phyloP scores from a whole-genome alignment of 2,888 invertebrate species.

The Morpho deidamia region DNA sequence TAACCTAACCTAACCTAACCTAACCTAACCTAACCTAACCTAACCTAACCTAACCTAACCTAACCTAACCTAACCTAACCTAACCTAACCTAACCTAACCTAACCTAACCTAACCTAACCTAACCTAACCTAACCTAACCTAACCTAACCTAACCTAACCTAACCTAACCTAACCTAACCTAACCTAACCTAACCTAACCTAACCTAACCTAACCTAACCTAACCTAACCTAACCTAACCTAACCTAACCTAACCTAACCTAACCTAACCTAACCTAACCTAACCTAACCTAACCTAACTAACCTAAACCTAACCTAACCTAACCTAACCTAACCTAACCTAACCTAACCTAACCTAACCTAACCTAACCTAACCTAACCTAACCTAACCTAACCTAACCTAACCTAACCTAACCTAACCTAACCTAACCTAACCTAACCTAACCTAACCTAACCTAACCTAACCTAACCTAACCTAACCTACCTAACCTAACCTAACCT shows the following conservation, averaged over 20 bases:
- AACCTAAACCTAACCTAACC: conserved; percentile 28
- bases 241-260: not conserved
- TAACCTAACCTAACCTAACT: conserved; percentile 24
- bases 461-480: conserved; percentile 21
- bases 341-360: conserved; percentile 30
- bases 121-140: conserved; percentile 14
- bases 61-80: conserved; percentile 4
- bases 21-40: not conserved
- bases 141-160: conserved; percentile 23
- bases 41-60: conserved; percentile 16
- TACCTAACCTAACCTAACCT: conserved; percentile 22
- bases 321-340: conserved; percentile 29
- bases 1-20: too few species aligned
- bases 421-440: conserved; percentile 19
- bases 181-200: conserved; percentile 22
- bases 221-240: not conserved
- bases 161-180: conserved; percentile 23
- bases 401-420: conserved; percentile 15
- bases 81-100: conserved; percentile 11
- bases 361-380: conserved; percentile 24
- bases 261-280: conserved; percentile 9
- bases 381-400: conserved; percentile 22
- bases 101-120: conserved; percentile 23
- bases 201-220: conserved; percentile 2
- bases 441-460: conserved; percentile 21